Conservation (phyloP, 2,888 invertebrate species). For the Campopleginae sp. region DNA sequence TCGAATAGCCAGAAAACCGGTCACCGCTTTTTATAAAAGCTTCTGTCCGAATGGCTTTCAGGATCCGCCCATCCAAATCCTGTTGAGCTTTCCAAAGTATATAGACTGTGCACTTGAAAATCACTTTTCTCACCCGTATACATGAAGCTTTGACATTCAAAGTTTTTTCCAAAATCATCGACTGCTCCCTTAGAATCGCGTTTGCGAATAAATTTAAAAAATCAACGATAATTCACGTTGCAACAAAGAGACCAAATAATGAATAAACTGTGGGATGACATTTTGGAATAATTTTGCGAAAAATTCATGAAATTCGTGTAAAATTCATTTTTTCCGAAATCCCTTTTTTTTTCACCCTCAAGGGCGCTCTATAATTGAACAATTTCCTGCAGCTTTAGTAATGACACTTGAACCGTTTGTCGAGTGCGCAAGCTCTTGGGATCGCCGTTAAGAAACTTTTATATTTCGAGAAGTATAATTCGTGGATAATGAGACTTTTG, state of each 20-base stretch:
- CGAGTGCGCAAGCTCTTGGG: not conserved
- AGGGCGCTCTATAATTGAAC: not conserved
- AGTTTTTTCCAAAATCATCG: slow-evolving; percentile 6
- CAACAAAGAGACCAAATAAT: too few relatives aligned
- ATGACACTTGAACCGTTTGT: not conserved
- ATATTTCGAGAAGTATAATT: slow-evolving; percentile 7
- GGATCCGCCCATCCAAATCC: slow-evolving; percentile 8
- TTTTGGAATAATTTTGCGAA: too few relatives aligned
- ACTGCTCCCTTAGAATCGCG: not conserved
- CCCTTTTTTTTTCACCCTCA: too few relatives aligned
- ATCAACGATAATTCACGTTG: too few relatives aligned
- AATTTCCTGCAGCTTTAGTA: not conserved
- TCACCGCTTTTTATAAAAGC: slow-evolving; percentile 53
- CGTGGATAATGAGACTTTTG: slow-evolving; percentile 3
- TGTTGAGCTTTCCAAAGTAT: slow-evolving; percentile 45
- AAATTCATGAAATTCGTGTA: too few relatives aligned
- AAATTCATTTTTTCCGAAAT: too few relatives aligned
- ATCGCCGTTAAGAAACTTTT: not conserved
- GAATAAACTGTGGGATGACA: too few relatives aligned
- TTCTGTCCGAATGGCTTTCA: slow-evolving; percentile 34
- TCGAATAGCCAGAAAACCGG: slow-evolving; percentile 36
- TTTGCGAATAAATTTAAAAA: too few relatives aligned
- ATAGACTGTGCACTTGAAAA: slow-evolving; percentile 37
- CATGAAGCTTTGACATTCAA: not conserved
- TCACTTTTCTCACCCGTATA: slow-evolving; percentile 6